Conservation (phyloP, 2,113 vertebrate species). For the Onychostruthus taczanowskii region DNA sequence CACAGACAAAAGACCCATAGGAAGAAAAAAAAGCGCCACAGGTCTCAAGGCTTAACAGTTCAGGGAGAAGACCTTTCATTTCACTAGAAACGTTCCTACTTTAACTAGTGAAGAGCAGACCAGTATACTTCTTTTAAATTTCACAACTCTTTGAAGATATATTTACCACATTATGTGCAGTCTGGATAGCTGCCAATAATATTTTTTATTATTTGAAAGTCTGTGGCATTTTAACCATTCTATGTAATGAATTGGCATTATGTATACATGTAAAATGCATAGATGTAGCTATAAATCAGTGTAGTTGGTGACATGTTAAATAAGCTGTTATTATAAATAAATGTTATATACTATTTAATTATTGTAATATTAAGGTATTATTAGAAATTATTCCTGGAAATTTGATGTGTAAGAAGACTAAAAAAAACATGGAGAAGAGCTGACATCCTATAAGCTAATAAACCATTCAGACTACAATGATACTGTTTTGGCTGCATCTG, state of each 20-base stretch:
- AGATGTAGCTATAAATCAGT: background rate
- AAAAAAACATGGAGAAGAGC: background rate
- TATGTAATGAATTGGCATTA: background rate
- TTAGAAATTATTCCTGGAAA: background rate
- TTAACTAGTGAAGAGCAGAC: background rate
- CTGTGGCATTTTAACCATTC: background rate
- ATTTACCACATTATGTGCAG: background rate
- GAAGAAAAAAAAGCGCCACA: background rate
- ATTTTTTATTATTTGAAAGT: background rate
- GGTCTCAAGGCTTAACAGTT: background rate
- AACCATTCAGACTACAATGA: background rate
- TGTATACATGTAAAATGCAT: background rate
- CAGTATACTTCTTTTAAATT: background rate
- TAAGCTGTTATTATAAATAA: background rate
- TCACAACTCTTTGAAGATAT: background rate
- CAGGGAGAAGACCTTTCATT: background rate
- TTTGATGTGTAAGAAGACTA: background rate
- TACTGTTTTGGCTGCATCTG: background rate
- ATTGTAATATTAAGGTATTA: background rate
- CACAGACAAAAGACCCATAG: background rate
- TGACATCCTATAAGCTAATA: background rate
- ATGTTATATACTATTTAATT: background rate
- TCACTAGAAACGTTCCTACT: background rate
- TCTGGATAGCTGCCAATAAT: background rate
- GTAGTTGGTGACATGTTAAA: background rate